Conservation (phyloP, 2,113 vertebrate genomes). For the Paramisgurnus dabryanus region DNA sequence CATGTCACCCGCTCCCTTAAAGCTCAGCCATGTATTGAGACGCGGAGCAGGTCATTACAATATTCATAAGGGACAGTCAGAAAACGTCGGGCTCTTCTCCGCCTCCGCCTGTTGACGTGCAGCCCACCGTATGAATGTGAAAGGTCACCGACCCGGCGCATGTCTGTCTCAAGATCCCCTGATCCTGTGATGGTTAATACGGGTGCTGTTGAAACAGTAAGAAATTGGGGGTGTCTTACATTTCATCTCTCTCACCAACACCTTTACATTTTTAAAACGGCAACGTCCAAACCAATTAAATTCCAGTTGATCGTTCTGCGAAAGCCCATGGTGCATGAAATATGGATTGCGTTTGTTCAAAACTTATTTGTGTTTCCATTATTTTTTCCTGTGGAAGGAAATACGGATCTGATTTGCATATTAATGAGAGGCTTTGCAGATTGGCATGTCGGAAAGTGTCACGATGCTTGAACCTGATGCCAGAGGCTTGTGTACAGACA, state of each 20-base stretch:
- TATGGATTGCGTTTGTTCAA: constrained; percentile 64
- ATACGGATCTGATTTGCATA: constrained; percentile 61
- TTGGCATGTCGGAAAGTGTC: constrained; percentile 45
- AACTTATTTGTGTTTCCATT: constrained; percentile 57
- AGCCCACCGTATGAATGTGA: constrained; percentile 58
- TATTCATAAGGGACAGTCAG: constrained; percentile 56
- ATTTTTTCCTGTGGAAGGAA: constrained; percentile 41
- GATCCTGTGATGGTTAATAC: constrained; percentile 70
- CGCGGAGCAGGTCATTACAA: constrained; percentile 52
- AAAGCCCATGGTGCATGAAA: constrained; percentile 73
- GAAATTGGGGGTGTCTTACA: constrained; percentile 47
- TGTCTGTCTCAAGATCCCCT: constrained; percentile 60
- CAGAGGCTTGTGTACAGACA: constrained; percentile 28
- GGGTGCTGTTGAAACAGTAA: constrained; percentile 61
- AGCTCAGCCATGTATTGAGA: constrained; percentile 38
- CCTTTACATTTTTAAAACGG: constrained; percentile 75
- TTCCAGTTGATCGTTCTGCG: constrained; percentile 70
- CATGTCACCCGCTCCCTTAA: constrained; percentile 42
- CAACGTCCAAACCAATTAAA: constrained; percentile 74
- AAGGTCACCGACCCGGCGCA: constrained; percentile 61
- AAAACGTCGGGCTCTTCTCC: constrained; percentile 24
- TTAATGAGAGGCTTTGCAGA: constrained; percentile 50
- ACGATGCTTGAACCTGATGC: constrained; percentile 30
- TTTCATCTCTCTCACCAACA: constrained; percentile 63
- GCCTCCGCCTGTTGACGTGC: constrained; percentile 45